Evolutionary conservation across 2,888 invertebrate species (phyloP).

Genomic region (Cloeon dipterum): DNA sequence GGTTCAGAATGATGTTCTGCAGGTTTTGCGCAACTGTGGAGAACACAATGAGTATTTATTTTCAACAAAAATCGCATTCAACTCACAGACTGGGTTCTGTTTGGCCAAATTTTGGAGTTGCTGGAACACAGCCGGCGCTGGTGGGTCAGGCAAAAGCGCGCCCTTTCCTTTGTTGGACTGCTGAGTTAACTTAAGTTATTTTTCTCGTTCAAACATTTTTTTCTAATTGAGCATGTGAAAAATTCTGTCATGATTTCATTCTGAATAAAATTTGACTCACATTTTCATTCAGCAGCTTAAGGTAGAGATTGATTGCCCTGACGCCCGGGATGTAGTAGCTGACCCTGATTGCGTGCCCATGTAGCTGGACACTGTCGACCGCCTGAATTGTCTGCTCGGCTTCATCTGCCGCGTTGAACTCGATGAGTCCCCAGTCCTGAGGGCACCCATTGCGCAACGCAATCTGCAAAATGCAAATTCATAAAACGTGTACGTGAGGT

Average conservation of each 20-base stretch:
- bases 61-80: background rate
- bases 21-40: conserved; percentile 19
- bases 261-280: too few relatives aligned
- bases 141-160: conserved; percentile 20
- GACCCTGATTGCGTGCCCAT: conserved; percentile 19
- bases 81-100: conserved; percentile 21
- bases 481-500: background rate
- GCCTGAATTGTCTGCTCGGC: conserved; percentile 18
- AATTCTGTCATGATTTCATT: too few relatives aligned
- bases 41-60: too few relatives aligned
- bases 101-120: conserved; percentile 23
- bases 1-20: conserved; percentile 19
- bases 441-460: conserved; percentile 23
- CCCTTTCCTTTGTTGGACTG: conserved; percentile 12
- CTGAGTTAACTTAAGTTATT: too few relatives aligned
- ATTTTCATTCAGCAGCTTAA: conserved; percentile 19
- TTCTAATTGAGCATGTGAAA: too few relatives aligned
- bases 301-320: conserved; percentile 24
- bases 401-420: conserved; percentile 19
- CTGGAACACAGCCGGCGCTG: conserved; percentile 18
- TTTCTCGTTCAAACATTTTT: too few relatives aligned
- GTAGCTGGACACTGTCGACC: conserved; percentile 16
- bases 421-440: conserved; percentile 26
- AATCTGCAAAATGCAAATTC: conserved; percentile 16
- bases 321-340: conserved; percentile 26